Evolutionary conservation across 2,797 vertebrate genomes (phyloP).

Genomic region (Peromyscus attwateri): DNA sequence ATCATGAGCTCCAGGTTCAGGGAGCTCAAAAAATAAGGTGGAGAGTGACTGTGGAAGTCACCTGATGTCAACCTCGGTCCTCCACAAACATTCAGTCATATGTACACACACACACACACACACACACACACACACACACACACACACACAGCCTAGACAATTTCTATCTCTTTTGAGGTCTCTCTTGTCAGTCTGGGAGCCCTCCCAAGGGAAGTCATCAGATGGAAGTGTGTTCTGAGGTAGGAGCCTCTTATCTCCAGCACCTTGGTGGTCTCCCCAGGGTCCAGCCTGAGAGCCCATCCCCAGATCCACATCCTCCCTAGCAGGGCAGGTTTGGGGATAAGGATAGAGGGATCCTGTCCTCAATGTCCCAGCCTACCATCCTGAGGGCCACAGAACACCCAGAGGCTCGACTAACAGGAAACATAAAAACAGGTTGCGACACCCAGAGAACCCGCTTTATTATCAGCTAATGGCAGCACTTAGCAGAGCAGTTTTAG

Average conservation of each 20-base stretch:
- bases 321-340: neutral
- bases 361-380: neutral
- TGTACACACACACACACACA: neutral
- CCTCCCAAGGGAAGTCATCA: neutral
- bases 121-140: neutral
- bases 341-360: neutral
- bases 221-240: neutral
- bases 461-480: conserved; percentile 65
- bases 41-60: neutral
- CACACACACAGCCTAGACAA: neutral
- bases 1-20: neutral
- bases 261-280: neutral
- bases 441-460: conserved; percentile 33
- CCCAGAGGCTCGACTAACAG: neutral
- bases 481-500: conserved; percentile 88
- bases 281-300: neutral
- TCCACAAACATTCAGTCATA: neutral
- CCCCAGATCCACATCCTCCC: neutral
- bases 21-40: neutral
- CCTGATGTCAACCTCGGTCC: neutral
- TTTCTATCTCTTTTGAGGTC: too few species aligned
- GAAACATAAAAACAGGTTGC: conserved; percentile 50
- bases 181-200: neutral
- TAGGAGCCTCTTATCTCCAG: neutral
- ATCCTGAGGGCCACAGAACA: neutral